Percentiles rank a stretch among this genome's conserved stretches.
These are phyloP conservation scores for Fulmarus glacialis DNA, from an alignment of 2,113 vertebrate genomes.

Conservation along the genomic window DNA sequence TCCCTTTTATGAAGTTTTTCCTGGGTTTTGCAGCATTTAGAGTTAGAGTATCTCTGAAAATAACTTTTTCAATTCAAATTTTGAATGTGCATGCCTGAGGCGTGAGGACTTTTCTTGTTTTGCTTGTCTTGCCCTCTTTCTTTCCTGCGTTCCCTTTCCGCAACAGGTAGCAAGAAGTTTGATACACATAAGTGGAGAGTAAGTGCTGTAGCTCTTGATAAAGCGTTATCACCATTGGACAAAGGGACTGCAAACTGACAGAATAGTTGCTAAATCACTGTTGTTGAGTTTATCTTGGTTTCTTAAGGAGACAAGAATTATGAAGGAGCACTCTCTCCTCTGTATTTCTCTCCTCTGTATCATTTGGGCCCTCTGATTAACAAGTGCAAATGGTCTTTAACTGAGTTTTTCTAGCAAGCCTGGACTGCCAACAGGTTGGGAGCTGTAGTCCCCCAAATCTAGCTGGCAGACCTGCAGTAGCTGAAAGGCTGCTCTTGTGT, in stretches of 20 bases:
- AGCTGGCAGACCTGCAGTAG: not conserved
- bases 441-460: not conserved
- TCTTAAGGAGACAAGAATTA: not conserved
- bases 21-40: not conserved
- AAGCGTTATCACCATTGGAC: fast-evolving
- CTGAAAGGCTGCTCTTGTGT: not conserved
- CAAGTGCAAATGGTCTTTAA: not conserved
- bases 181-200: fast-evolving
- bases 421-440: not conserved
- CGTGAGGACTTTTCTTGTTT: not conserved
- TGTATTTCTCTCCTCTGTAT: not conserved
- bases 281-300: not conserved
- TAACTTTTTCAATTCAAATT: not conserved
- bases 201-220: not conserved
- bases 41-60: not conserved
- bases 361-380: not conserved
- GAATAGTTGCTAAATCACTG: not conserved
- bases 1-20: not conserved
- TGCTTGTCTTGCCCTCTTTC: not conserved
- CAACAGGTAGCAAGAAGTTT: not conserved
- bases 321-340: not conserved
- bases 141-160: not conserved
- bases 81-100: not conserved
- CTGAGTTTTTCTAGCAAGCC: not conserved
- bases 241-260: not conserved